These are phyloP conservation scores for Cygnus atratus DNA, from an alignment of 2,113 vertebrate genomes.

Conservation along the genomic window DNA sequence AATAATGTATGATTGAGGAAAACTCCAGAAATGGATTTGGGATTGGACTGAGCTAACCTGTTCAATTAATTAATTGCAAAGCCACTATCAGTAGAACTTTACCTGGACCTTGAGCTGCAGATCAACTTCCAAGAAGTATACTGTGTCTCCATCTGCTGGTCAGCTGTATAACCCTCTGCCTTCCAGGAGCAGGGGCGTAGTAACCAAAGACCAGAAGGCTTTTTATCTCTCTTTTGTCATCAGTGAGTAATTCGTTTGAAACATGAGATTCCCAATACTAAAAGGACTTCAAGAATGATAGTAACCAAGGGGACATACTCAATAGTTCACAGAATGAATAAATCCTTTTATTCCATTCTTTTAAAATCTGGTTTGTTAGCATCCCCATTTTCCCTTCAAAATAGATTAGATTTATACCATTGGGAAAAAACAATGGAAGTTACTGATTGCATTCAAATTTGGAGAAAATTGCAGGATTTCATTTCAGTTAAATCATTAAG, in stretches of 20 bases:
- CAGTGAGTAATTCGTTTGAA: neutral
- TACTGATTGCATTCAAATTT: slow-evolving; percentile 27
- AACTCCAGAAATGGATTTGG: neutral
- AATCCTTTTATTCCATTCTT: neutral
- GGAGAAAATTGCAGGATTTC: slow-evolving; percentile 5
- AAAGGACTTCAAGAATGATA: neutral
- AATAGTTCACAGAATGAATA: slow-evolving; percentile 24
- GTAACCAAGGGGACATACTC: neutral
- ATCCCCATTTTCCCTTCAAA: slow-evolving; percentile 40
- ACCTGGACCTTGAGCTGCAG: neutral
- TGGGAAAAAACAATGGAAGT: neutral
- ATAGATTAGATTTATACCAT: slow-evolving; percentile 49
- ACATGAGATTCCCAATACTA: neutral
- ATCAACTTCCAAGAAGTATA: slow-evolving; percentile 60
- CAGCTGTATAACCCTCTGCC: slow-evolving; percentile 38
- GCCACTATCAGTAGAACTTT: neutral
- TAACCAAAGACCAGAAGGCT: neutral
- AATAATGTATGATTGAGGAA: slow-evolving; percentile 46
- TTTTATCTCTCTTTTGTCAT: neutral
- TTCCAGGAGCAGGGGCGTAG: neutral
- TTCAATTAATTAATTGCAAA: slow-evolving; percentile 1
- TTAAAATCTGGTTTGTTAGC: slow-evolving; percentile 35
- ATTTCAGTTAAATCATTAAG: slow-evolving; percentile 54
- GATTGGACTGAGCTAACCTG: neutral
- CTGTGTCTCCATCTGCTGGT: slow-evolving; percentile 84